Percentiles rank a stretch among this genome's conserved stretches.
phyloP scores from a whole-genome alignment of 2,113 vertebrate genomes.

The Gila orcuttii region DNA sequence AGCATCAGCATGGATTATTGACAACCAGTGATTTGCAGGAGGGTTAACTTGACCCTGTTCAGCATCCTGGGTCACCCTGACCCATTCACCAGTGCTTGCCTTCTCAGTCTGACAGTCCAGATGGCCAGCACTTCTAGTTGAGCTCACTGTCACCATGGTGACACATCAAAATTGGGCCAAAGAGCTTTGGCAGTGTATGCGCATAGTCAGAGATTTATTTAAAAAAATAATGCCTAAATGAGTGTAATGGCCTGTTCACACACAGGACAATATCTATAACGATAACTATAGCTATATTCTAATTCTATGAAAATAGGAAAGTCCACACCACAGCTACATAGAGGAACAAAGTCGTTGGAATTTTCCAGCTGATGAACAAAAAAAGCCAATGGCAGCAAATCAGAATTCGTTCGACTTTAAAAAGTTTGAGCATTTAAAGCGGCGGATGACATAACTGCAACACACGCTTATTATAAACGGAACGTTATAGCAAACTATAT shows the following conservation, averaged over 20 bases:
- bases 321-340: too few relatives aligned
- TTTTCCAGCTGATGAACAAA: background rate
- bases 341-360: too few relatives aligned
- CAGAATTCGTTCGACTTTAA: background rate
- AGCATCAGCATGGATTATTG: background rate
- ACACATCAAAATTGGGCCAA: background rate
- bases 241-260: too few relatives aligned
- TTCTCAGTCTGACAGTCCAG: slow-evolving; percentile 15
- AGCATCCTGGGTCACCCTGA: slow-evolving; percentile 13
- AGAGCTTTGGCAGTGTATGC: background rate
- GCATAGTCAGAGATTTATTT: background rate
- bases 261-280: too few relatives aligned
- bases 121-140: background rate
- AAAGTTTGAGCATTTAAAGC: background rate
- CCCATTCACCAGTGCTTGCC: background rate
- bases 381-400: background rate
- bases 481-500: too few relatives aligned
- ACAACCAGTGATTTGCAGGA: background rate
- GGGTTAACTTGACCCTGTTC: slow-evolving; percentile 23
- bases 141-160: slow-evolving; percentile 11
- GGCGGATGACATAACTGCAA: background rate
- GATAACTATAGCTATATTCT: too few relatives aligned
- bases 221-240: background rate
- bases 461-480: background rate
- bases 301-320: too few relatives aligned